Percentiles rank a stretch among this genome's conserved stretches.
Evolutionary conservation across 2,888 invertebrate genomes (phyloP).

Genomic region (Phlogophora meticulosa): DNA sequence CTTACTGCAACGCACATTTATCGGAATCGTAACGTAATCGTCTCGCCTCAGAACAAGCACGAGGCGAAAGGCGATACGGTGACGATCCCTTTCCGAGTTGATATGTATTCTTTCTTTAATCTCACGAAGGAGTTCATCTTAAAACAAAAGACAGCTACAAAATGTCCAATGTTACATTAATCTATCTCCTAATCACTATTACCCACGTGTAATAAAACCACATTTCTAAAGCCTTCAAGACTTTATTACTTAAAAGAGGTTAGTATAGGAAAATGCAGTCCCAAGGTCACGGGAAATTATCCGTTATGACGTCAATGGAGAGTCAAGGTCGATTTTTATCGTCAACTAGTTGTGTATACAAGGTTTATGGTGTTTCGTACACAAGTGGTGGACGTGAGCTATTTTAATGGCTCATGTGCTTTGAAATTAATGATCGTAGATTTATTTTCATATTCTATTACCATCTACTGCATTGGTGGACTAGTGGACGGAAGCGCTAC

Average conservation of each 20-base stretch:
- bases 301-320: neutral
- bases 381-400: neutral
- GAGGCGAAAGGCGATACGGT: too few relatives aligned
- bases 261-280: conserved; percentile 14
- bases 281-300: conserved; percentile 13
- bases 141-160: neutral
- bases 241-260: conserved; percentile 18
- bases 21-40: too few relatives aligned
- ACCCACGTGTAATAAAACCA: neutral
- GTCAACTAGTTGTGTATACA: neutral
- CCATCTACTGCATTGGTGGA: too few relatives aligned
- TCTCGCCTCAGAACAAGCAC: too few relatives aligned
- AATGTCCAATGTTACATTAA: neutral
- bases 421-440: too few relatives aligned
- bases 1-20: too few relatives aligned
- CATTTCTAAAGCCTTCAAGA: conserved; percentile 19
- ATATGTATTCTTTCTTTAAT: too few relatives aligned
- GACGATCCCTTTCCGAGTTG: too few relatives aligned
- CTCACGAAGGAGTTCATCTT: too few relatives aligned
- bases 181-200: neutral
- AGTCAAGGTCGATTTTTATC: conserved; percentile 22
- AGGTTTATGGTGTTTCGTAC: conserved; percentile 1
- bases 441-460: too few relatives aligned
- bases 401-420: neutral
- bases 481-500: too few relatives aligned